Conservation (phyloP, 2,888 invertebrate genomes). For the Dolomedes plantarius region DNA sequence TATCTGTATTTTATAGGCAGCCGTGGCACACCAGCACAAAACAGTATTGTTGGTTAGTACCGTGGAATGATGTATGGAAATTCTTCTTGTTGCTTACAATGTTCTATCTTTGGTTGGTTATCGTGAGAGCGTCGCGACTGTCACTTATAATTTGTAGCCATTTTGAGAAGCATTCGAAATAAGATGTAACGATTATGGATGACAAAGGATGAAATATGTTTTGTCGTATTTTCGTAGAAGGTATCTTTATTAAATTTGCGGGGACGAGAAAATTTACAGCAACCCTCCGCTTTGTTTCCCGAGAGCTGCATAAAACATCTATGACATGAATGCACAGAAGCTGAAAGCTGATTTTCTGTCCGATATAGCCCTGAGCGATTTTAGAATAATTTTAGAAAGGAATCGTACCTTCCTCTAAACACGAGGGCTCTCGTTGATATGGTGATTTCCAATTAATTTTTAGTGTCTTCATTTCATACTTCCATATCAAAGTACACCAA, state of each 20-base stretch:
- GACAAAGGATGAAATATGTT: background rate
- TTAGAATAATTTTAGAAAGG: no score
- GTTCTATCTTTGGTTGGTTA: background rate
- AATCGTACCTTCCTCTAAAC: no score
- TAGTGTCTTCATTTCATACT: no score
- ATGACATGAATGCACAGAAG: no score
- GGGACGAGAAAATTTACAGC: no score
- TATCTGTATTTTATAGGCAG: background rate
- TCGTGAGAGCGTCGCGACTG: background rate
- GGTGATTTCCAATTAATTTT: no score
- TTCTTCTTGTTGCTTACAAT: background rate
- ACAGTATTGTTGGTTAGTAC: background rate
- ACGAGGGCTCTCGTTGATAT: no score
- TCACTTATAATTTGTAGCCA: background rate
- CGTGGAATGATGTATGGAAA: background rate
- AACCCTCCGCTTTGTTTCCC: no score
- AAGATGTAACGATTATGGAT: background rate
- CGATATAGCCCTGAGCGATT: no score
- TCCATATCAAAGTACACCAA: no score
- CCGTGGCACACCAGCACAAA: background rate
- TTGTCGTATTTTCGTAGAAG: background rate
- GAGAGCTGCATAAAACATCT: no score
- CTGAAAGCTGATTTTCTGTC: no score
- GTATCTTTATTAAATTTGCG: background rate
- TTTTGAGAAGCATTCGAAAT: background rate